Base-by-base conservation (phyloP, 2,888 invertebrate genomes). In the Brachyopa scutellaris region DNA sequence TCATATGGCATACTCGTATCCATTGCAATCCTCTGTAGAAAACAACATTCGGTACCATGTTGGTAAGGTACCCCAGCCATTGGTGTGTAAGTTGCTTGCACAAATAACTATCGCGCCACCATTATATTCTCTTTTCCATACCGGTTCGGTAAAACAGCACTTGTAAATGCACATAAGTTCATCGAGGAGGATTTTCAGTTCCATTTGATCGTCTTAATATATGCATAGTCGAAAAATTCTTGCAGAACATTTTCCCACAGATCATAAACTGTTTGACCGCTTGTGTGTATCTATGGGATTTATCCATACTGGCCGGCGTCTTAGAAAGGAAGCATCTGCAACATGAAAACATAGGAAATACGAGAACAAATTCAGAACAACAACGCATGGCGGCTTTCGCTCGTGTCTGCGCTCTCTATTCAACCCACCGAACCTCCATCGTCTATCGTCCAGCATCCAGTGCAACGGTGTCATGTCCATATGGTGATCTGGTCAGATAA, bases 401-500 rank as follows among this genome's bases (percentile, higher is more conserved):
- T 45, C 26, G 9, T 45, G 49, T 47, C 36, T 42, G 42, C 19
- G 55, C 21, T 40, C 53, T 40, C 33, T 38, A 21, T 19, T n/a
- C 29, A 23, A 36, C 23, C 33, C 15, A 17, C 38, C 21, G 26
- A 42, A 53, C 53, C 26, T n/a, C 42, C 19, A 26, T 1, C 11
- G 9, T 40, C 49, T 33, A 57, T 29, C 49, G 66, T 42, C 29
- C 21, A 38, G 26, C 23, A 19, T 49, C 55, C 47, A 31, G 47
- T 26, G 57, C 78, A 59, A 66, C 59, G 82, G 82, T 82, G 77
- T 82, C 70, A 77, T 82, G 82, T 82, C 82, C 82, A 77, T 77
- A 66, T 59, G 61, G 82, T 82, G 82, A 82, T 82, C 82, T 82
- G 82, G 76, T 70, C 82, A 82, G 82, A 82, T 82, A 82, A 82